Percentiles rank a stretch among this genome's conserved stretches.
Conservation (phyloP, 2,797 vertebrate genomes). For the Scomberomorus guttatus region DNA sequence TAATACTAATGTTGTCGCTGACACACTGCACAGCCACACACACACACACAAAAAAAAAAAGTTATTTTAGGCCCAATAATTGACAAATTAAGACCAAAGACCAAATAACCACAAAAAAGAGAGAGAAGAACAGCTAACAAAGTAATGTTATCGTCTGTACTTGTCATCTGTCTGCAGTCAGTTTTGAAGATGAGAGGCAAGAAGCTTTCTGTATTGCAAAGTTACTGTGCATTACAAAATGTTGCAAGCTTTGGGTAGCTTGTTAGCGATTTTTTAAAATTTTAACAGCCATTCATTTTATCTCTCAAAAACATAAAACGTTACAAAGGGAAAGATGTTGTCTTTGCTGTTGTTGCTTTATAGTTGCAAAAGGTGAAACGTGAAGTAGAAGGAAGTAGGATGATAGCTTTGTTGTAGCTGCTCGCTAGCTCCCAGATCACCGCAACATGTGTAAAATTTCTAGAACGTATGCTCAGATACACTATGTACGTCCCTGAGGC, state of each 20-base stretch:
- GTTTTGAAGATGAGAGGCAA: conserved; percentile 71
- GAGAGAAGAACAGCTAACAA: conserved; percentile 54
- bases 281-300: conserved; percentile 52
- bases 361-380: conserved; percentile 24
- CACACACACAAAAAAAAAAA: conserved; percentile 41
- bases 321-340: conserved; percentile 34
- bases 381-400: conserved; percentile 36
- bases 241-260: conserved; percentile 43
- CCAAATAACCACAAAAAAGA: conserved; percentile 46
- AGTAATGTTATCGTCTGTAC: conserved; percentile 60
- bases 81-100: conserved; percentile 80
- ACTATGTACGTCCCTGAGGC: background rate
- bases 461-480: background rate
- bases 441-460: background rate
- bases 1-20: conserved; percentile 71
- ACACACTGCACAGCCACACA: conserved; percentile 50
- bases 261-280: conserved; percentile 54
- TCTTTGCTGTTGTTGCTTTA: conserved; percentile 27
- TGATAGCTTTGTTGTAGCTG: conserved; percentile 15
- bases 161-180: conserved; percentile 64
- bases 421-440: conserved; percentile 6
- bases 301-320: conserved; percentile 52
- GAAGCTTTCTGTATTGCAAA: conserved; percentile 54
- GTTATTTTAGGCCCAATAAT: conserved; percentile 76
- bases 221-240: conserved; percentile 66